Evolutionary conservation across 2,797 vertebrate genomes (phyloP).

Genomic region (Brotogeris chrysoptera): DNA sequence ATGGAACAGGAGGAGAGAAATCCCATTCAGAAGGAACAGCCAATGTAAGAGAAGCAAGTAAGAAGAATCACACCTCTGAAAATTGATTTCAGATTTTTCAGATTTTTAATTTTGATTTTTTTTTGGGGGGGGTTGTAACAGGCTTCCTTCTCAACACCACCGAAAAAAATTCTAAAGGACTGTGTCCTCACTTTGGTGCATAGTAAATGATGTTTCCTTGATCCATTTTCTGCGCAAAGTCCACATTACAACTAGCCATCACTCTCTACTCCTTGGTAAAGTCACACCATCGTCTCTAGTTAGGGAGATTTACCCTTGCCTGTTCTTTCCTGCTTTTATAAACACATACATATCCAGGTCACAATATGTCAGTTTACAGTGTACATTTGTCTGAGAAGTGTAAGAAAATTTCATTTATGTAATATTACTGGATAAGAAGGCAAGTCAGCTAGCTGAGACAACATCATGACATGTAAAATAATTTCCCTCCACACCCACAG

Average conservation of each 20-base stretch:
- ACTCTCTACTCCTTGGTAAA: not conserved
- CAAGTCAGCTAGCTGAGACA: not conserved
- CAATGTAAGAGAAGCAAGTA: not conserved
- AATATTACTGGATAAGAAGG: not conserved
- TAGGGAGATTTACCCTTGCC: not conserved
- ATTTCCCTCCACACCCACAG: not conserved
- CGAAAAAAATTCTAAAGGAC: not conserved
- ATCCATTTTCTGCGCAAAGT: not conserved
- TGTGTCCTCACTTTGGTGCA: not conserved
- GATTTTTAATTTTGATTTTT: not conserved
- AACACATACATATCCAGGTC: not conserved
- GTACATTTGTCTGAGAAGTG: not conserved
- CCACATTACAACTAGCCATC: not conserved
- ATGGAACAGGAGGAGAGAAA: not conserved
- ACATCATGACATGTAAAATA: not conserved
- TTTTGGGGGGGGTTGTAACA: not conserved
- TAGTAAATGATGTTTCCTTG: not conserved
- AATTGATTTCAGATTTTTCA: not conserved
- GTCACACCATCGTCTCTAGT: not conserved
- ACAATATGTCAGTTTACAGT: not conserved
- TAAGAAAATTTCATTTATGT: not conserved
- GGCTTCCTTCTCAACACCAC: not conserved
- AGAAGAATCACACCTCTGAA: not conserved
- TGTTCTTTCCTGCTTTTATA: not conserved
- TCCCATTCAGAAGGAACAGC: not conserved